These are phyloP conservation scores for Drosophila neutralis DNA, from an alignment of 2,888 invertebrate species.

Conservation along the genomic window DNA sequence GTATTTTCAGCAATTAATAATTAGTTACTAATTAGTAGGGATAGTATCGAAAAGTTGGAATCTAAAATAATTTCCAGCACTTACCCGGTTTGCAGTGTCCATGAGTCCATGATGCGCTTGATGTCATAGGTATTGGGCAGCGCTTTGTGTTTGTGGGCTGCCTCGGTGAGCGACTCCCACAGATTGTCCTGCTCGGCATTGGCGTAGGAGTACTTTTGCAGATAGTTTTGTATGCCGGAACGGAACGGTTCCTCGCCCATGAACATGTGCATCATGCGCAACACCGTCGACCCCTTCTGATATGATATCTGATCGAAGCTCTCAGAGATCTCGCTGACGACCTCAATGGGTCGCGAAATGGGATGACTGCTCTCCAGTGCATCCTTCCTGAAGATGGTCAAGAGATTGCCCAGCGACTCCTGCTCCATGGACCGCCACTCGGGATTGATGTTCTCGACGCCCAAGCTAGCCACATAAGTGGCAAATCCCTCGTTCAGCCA, in stretches of 20 bases:
- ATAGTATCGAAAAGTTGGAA: not conserved
- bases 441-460: constrained; percentile 87
- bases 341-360: constrained; percentile 90
- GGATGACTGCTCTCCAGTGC: constrained; percentile 92
- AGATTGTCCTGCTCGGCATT: constrained; percentile 94
- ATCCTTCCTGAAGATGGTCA: constrained; percentile 89
- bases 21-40: not conserved
- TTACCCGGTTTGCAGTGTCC: constrained; percentile 92
- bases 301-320: constrained; percentile 95
- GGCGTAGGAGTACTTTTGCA: constrained; percentile 87
- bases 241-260: constrained; percentile 91
- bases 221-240: constrained; percentile 88
- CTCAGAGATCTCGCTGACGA: constrained; percentile 91
- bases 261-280: constrained; percentile 96
- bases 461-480: constrained; percentile 88
- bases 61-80: not conserved
- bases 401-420: constrained; percentile 86
- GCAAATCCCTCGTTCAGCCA: constrained; percentile 93
- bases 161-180: constrained; percentile 90
- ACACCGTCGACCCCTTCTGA: constrained; percentile 92
- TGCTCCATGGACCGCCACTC: constrained; percentile 88
- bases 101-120: constrained; percentile 92
- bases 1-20: not conserved
- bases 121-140: constrained; percentile 87
- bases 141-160: constrained; percentile 85